Evolutionary conservation across 2,888 invertebrate genomes (phyloP).

Genomic region (Leucoma salicis): DNA sequence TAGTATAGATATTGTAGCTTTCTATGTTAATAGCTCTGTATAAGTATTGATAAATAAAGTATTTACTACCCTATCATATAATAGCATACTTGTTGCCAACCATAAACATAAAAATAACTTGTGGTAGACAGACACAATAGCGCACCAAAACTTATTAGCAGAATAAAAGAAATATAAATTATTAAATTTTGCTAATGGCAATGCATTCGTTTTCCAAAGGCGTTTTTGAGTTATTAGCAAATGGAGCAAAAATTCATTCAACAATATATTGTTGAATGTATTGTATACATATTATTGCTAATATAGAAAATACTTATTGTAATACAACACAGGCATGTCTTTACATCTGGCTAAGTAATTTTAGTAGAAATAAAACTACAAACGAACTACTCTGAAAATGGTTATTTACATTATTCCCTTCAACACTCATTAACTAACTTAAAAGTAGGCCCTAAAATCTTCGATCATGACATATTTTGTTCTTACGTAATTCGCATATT

Average conservation of each 20-base stretch:
- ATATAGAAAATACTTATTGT: not conserved
- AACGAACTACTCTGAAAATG: constrained; percentile 8
- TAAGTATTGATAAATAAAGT: constrained; percentile 23
- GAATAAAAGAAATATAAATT: constrained; percentile 34
- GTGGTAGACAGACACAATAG: constrained; percentile 24
- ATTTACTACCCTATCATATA: constrained; percentile 35
- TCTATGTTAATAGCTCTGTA: constrained; percentile 20
- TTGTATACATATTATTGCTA: constrained; percentile 29
- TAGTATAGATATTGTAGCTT: too few relatives aligned
- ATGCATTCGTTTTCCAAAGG: constrained; percentile 28
- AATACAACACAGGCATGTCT: too few relatives aligned
- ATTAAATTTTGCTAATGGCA: constrained; percentile 42
- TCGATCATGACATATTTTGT: constrained; percentile 26
- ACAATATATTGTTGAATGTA: too few relatives aligned
- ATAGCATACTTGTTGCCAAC: constrained; percentile 25
- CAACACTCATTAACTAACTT: constrained; percentile 16
- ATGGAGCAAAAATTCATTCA: constrained; percentile 31
- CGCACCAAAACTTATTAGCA: constrained; percentile 27
- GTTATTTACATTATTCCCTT: constrained; percentile 13
- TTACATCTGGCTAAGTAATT: constrained; percentile 23
- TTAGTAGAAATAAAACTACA: constrained; percentile 18
- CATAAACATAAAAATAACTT: constrained; percentile 27
- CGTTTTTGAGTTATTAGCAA: constrained; percentile 35
- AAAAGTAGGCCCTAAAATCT: constrained; percentile 12
- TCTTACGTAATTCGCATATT: constrained; percentile 22